Evolutionary conservation across 1,140 invertebrate species (phyloP), one percentile per base, ranked within the genome.

Genomic region (Drosophila kepulauana): DNA sequence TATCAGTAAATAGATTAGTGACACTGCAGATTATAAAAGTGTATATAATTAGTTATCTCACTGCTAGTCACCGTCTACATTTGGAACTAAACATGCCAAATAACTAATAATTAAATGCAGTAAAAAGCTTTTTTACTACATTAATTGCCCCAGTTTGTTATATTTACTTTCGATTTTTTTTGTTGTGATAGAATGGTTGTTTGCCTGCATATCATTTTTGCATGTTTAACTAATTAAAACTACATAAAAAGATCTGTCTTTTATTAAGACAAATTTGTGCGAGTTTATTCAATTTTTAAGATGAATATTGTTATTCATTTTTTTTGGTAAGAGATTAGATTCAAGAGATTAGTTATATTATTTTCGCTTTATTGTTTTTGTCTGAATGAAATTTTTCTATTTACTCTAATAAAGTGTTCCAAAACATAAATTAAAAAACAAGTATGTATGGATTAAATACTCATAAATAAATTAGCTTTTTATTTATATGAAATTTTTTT

Each of bases 1-100:
- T 51, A 49, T 68, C 56, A 46, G n/a, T 56, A 54, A 38, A 48
- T 46, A 43, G 45, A 43, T 16, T 25, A 28, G n/a, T 7, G 20
- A 56, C 45, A 8, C 7, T 16, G 10, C 11, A 49, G 30, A 48
- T 57, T 65, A 48, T 41, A 48, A 16, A 52, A 6, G 51, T 33
- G 51, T 57, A 71, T 20, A 49, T 46, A 41, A 10, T 7, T 5
- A 13, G 48, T 28, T 65, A 48, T 38, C 6, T 30, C 10, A 48
- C 30, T 41, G 13, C 46, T 41, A 41, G 35, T 8, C 0, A 33
- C 58, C 52, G 43, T 62, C 41, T 52, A 46, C 16, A 45, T 25
- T 20, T 33, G 7, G 16, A 58, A 62, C 56, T 45, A 51, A 16
- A 15, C n/a, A 6, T 5, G 51, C 28, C 51, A 54, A 33, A 33